Evolutionary conservation across 2,797 vertebrate species (phyloP), one percentile per base, ranked within the genome.

Genomic region (Sebastes minor): DNA sequence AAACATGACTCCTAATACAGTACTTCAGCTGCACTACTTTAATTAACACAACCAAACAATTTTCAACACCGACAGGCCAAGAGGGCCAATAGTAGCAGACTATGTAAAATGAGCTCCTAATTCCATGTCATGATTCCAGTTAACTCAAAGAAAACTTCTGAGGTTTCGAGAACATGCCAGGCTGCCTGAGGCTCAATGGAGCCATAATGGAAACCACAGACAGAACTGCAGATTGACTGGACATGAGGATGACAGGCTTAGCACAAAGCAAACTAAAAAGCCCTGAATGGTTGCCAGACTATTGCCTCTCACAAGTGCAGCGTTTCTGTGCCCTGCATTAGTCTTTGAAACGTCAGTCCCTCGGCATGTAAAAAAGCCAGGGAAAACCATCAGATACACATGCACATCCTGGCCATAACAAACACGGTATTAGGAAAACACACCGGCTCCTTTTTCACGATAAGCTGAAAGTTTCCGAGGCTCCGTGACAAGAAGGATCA

Each of bases 121-220:
- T 90, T 89, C 82, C 80, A 86, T 86, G 90, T 91, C 91, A 87
- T 75, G 82, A 91, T 92, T 93, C 82, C 88, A 91, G 87, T 90
- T 88, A 90, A 95, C 87, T 93, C 86, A 86, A 91, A 91, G 91
- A 92, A 92, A 92, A 91, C 80, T 65, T 85, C 59, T 94, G 90
- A 61, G 90, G 89, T 87, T 91, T 88, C n/a, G 20, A 66, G 79
- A 86, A 79, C 88, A 84, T 82, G 91, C 87, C 88, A 86, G 82
- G 72, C 87, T 83, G 86, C 86, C 82, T 71, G 57, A 88, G 76
- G 87, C 91, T 90, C 87, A 69, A 78, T 75, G 85, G 90, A 89
- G 89, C 85, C 84, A 74, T 91, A 93, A 91, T 91, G 86, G 88
- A 93, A 91, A 91, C 91, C 91, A 90, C 93, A 91, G 92, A 90